Base-by-base conservation (phyloP, 2,888 invertebrate species). In the Deilephila elpenor region DNA sequence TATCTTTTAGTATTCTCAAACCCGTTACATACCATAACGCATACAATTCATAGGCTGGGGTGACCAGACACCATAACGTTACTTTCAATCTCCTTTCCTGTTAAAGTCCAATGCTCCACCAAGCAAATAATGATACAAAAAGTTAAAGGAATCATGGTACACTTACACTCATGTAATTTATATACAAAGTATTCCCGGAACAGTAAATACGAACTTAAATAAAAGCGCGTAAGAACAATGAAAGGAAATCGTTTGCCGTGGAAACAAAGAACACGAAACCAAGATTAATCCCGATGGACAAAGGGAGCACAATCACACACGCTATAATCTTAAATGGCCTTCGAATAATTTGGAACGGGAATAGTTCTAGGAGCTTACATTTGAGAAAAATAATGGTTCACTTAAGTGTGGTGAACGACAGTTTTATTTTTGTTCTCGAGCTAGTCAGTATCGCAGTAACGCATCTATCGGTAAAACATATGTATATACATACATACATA, bases 261-360 rank as follows among this genome's bases (percentile, higher is more conserved):
- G 59, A 59, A 67, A 73, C 72, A 73, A 73, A 59, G 72, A 73
- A 73, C 64, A 59, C 64, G 72, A 73, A 73, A 67, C 32, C 44
- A 67, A 67, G 67, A 67, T 67, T 67, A 67, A 67, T 67, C 67
- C 67, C 67, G 17, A 67, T 67, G 67, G 67, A 67, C 67, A 67
- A 67, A 67, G 67, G 37, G 51, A 67, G 37, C 6, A 51, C 51
- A 51, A 67, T 67, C 67, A 67, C 64, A 67, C 64, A 44, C 44
- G 64, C 64, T 67, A 37, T 64, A 67, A 56, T 56, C 64, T 67
- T 67, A 20, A 67, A 44, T 7, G 67, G 17, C 64, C 64, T 64
- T 37, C 64, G 64, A 64, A 37, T 5, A 64, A 64, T 64, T 64
- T 37, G 37, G 34, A 37, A 8, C 34, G 64, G 37, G 14, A 34